These are phyloP conservation scores for Lepilemur septentrionalis DNA, from an alignment of 2,797 vertebrate species.

Conservation along the genomic window DNA sequence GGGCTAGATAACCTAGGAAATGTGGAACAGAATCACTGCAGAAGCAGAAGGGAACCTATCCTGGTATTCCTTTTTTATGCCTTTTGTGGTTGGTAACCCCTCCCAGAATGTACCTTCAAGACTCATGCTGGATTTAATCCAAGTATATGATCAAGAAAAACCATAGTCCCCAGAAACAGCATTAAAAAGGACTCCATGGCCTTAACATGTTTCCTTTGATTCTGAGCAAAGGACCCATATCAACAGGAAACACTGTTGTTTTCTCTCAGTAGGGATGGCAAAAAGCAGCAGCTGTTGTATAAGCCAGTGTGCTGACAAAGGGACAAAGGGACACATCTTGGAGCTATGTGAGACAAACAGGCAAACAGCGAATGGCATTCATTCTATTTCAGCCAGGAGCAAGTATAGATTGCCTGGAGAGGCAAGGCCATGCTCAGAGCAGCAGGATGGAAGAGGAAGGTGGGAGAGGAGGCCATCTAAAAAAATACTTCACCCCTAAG, in stretches of 20 bases:
- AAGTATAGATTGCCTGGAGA: constrained; percentile 68
- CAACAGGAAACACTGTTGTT: constrained; percentile 74
- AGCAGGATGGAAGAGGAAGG: neutral
- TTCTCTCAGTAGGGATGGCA: constrained; percentile 77
- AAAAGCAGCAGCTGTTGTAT: constrained; percentile 80
- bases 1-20: neutral
- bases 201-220: constrained; percentile 81
- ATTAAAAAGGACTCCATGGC: constrained; percentile 76
- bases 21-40: constrained; percentile 27
- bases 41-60: constrained; percentile 7
- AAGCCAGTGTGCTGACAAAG: constrained; percentile 61
- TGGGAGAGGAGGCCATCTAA: constrained; percentile 17
- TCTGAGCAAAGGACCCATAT: constrained; percentile 61
- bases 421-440: constrained; percentile 66
- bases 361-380: constrained; percentile 75
- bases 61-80: constrained; percentile 32
- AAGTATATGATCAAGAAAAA: constrained; percentile 76
- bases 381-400: constrained; percentile 79
- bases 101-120: constrained; percentile 46
- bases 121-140: constrained; percentile 72
- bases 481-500: neutral
- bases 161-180: constrained; percentile 69
- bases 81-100: constrained; percentile 30
- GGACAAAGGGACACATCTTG: constrained; percentile 80
- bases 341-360: constrained; percentile 78